Evolutionary conservation across 2,113 vertebrate genomes (phyloP).

Genomic region (Xenotilapia leptura): DNA sequence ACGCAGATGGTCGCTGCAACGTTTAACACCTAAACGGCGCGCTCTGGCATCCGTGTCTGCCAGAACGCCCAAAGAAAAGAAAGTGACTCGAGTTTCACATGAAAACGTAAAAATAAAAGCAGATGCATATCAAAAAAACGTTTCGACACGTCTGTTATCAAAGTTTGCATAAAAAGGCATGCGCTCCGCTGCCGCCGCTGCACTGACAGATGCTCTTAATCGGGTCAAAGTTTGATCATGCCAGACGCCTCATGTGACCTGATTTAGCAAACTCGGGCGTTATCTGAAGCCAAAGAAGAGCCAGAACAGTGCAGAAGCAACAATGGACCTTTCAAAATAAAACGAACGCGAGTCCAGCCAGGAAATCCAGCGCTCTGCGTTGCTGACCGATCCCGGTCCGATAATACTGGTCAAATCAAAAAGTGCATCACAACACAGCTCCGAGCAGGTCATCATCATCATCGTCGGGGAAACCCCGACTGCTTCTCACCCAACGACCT

Average conservation of each 20-base stretch:
- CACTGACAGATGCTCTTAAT: constrained; percentile 12
- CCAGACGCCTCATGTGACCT: constrained; percentile 27
- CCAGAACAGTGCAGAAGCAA: background rate
- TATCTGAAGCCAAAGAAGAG: background rate
- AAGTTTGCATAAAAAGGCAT: constrained; percentile 76
- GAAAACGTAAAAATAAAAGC: constrained; percentile 46
- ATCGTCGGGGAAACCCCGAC: background rate
- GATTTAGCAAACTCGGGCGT: constrained; percentile 29
- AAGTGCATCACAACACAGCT: constrained; percentile 54
- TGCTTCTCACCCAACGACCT: background rate
- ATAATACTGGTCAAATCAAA: constrained; percentile 64
- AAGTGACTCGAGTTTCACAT: constrained; percentile 54
- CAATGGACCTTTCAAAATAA: background rate
- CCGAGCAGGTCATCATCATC: background rate
- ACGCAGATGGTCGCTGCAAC: background rate
- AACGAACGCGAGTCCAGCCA: background rate
- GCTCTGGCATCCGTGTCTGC: constrained; percentile 3
- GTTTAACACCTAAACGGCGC: background rate
- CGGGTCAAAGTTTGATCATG: constrained; percentile 32
- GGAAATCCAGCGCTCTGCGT: background rate
- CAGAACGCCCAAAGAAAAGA: constrained; percentile 35
- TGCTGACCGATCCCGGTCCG: background rate
- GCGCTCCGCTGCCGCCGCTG: constrained; percentile 9
- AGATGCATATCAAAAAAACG: constrained; percentile 70
- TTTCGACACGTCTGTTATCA: constrained; percentile 59